phyloP scores from a whole-genome alignment of 2,113 vertebrate genomes.

The Syrrhaptes paradoxus region DNA sequence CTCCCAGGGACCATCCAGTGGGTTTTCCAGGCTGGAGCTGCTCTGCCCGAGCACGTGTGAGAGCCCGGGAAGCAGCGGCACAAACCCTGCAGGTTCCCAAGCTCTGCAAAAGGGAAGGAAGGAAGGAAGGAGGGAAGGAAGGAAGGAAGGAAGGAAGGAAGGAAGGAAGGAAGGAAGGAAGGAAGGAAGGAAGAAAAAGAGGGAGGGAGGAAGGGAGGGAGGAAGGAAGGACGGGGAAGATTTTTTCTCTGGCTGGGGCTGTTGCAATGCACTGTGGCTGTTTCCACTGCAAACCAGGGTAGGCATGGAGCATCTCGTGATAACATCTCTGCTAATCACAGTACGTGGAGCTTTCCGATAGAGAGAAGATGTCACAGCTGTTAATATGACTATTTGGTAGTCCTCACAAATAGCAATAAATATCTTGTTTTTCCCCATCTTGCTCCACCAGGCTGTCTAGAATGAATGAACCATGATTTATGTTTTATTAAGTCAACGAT shows the following conservation, averaged over 20 bases:
- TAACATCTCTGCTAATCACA: not conserved
- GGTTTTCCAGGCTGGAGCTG: not conserved
- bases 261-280: not conserved
- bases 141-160: not conserved
- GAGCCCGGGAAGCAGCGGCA: too few species aligned
- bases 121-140: not conserved
- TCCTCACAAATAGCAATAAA: not conserved
- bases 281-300: not conserved
- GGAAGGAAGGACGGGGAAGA: not conserved
- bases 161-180: not conserved
- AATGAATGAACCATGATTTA: not conserved
- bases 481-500: not conserved
- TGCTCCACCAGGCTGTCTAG: not conserved
- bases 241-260: not conserved
- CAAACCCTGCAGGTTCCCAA: not conserved
- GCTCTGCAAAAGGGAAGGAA: not conserved
- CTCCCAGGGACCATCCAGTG: not conserved
- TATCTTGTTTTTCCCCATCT: not conserved
- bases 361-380: not conserved
- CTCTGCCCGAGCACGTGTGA: accelerated
- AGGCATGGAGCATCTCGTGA: not conserved
- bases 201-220: too few species aligned
- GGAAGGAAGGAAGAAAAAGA: too few species aligned
- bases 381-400: not conserved
- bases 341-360: not conserved